Conservation (phyloP, 2,113 vertebrate genomes). For the Rissa tridactyla region DNA sequence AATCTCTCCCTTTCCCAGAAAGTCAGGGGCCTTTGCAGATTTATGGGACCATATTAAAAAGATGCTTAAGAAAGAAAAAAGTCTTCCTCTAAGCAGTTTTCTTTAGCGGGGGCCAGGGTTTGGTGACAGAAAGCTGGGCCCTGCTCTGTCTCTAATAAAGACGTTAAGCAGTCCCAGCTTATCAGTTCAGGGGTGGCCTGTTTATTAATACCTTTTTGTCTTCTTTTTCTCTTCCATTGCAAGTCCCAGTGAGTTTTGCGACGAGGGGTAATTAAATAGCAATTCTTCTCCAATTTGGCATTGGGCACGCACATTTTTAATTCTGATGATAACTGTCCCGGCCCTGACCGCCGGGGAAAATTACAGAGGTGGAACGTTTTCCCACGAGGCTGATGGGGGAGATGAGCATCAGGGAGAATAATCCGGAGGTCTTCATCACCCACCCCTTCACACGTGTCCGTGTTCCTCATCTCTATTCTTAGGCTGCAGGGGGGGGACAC, state of each 20-base stretch:
- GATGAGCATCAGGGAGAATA: neutral
- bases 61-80: constrained; percentile 1
- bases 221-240: neutral
- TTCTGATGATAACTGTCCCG: neutral
- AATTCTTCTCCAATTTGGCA: neutral
- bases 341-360: neutral
- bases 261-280: neutral
- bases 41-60: neutral
- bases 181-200: neutral
- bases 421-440: neutral
- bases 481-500: neutral
- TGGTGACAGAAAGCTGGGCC: neutral
- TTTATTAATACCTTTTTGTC: neutral
- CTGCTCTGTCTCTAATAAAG: neutral
- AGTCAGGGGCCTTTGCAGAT: neutral
- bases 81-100: neutral
- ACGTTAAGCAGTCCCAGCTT: neutral
- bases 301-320: neutral
- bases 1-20: neutral
- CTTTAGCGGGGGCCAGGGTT: neutral
- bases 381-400: neutral
- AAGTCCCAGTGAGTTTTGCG: neutral
- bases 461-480: neutral
- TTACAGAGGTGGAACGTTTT: neutral
- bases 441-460: neutral